Evolutionary conservation across 2,113 vertebrate species (phyloP).

Genomic region (Tachysurus fulvidraco): DNA sequence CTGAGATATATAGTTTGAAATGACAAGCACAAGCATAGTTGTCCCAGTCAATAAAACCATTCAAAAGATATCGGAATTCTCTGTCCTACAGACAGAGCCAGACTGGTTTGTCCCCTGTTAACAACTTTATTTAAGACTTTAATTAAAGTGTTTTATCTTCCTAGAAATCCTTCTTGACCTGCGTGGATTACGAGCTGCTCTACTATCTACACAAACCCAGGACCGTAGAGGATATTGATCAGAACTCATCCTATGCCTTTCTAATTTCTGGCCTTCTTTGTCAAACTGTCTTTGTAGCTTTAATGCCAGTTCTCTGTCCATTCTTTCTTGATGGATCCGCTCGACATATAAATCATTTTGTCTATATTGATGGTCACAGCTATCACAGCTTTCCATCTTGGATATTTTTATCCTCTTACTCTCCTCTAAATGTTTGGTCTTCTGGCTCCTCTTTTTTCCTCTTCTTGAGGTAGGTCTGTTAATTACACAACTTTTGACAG

Average conservation of each 20-base stretch:
- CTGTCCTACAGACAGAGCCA: background rate
- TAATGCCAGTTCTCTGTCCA: conserved; percentile 82
- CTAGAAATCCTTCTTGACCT: conserved; percentile 68
- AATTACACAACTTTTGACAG: conserved; percentile 45
- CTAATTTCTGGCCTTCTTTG: conserved; percentile 75
- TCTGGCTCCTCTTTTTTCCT: conserved; percentile 85
- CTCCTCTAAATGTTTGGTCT: conserved; percentile 88
- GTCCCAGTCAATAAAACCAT: background rate
- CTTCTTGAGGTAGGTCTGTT: conserved; percentile 72
- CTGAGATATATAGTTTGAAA: background rate
- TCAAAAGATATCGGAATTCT: background rate
- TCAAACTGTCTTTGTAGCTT: conserved; percentile 85
- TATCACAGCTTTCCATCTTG: conserved; percentile 59
- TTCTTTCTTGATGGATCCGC: conserved; percentile 77
- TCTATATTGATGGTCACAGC: conserved; percentile 37
- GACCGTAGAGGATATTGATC: conserved; percentile 87
- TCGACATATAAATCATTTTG: conserved; percentile 63
- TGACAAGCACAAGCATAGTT: background rate
- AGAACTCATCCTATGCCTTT: conserved; percentile 69
- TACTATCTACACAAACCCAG: conserved; percentile 74
- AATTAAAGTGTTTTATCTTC: conserved; percentile 59
- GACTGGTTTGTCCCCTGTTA: background rate
- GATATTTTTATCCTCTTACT: conserved; percentile 73
- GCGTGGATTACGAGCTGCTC: conserved; percentile 61
- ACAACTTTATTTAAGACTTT: conserved; percentile 41